Conservation (phyloP, 2,888 invertebrate species). For the Hypercompe scribonia region DNA sequence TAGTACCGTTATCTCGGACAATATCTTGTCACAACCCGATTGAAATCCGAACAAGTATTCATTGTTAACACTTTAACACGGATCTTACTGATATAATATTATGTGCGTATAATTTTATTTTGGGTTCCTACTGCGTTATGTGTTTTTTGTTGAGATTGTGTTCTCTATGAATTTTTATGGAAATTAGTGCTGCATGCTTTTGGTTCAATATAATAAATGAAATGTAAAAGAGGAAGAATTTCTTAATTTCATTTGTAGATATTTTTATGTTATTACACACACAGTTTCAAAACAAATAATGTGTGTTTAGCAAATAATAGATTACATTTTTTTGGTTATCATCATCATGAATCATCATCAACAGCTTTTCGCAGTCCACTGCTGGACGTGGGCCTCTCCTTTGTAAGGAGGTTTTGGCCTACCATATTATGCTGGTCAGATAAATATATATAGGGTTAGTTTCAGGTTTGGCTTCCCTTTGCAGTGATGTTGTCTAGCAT, state of each 20-base stretch:
- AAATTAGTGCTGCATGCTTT: not conserved
- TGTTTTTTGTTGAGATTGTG: constrained; percentile 37
- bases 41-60: constrained; percentile 61
- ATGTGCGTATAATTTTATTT: constrained; percentile 67
- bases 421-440: too few relatives aligned
- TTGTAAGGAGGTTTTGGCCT: too few relatives aligned
- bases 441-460: too few relatives aligned
- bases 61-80: constrained; percentile 78
- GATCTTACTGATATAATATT: constrained; percentile 67
- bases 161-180: constrained; percentile 41
- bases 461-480: too few relatives aligned
- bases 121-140: constrained; percentile 67
- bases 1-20: constrained; percentile 45
- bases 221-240: not conserved
- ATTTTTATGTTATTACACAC: not conserved
- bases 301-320: too few relatives aligned
- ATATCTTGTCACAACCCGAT: constrained; percentile 54
- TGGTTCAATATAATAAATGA: not conserved
- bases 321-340: too few relatives aligned
- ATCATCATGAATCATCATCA: too few relatives aligned
- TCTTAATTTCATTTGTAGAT: not conserved
- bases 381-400: too few relatives aligned
- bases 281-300: too few relatives aligned
- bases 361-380: too few relatives aligned
- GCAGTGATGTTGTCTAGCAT: too few relatives aligned